phyloP scores from a whole-genome alignment of 2,888 invertebrate genomes.

The Odontothrips loti region DNA sequence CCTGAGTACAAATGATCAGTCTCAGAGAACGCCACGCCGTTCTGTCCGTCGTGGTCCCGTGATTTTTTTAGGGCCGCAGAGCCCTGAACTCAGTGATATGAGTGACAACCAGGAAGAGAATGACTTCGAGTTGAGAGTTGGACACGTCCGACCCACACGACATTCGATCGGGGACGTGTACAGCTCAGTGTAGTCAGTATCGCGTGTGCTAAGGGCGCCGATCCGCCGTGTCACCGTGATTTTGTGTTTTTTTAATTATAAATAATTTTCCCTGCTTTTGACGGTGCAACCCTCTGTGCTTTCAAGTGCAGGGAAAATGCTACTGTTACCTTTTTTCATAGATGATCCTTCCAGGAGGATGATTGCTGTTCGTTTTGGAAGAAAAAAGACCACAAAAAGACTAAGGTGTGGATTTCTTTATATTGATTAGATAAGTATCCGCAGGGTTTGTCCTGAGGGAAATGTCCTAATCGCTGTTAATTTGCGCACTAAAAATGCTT shows the following conservation, averaged over 20 bases:
- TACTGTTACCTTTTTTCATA: not conserved
- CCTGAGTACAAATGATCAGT: not conserved
- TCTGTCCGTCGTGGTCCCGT: not conserved
- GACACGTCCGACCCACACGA: not conserved
- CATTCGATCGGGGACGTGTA: no score
- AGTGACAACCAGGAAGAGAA: not conserved
- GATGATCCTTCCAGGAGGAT: no score
- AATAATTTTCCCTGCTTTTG: no score
- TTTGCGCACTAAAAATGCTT: slow-evolving; percentile 14
- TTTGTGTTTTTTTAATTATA: no score
- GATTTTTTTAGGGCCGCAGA: no score
- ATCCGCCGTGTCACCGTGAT: no score
- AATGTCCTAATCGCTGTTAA: slow-evolving; percentile 10
- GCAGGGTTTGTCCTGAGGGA: not conserved
- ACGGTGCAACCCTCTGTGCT: no score
- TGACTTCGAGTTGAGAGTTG: not conserved
- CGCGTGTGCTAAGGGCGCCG: no score
- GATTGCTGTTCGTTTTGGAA: no score
- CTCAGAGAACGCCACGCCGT: not conserved
- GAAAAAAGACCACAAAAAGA: slow-evolving; percentile 20
- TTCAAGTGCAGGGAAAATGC: not conserved
- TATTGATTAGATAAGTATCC: not conserved
- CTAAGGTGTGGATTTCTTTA: slow-evolving; percentile 10
- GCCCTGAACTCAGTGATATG: not conserved
- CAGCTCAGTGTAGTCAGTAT: no score